Base-by-base conservation (phyloP, 2,113 vertebrate genomes). In the Todiramphus saurophagus region DNA sequence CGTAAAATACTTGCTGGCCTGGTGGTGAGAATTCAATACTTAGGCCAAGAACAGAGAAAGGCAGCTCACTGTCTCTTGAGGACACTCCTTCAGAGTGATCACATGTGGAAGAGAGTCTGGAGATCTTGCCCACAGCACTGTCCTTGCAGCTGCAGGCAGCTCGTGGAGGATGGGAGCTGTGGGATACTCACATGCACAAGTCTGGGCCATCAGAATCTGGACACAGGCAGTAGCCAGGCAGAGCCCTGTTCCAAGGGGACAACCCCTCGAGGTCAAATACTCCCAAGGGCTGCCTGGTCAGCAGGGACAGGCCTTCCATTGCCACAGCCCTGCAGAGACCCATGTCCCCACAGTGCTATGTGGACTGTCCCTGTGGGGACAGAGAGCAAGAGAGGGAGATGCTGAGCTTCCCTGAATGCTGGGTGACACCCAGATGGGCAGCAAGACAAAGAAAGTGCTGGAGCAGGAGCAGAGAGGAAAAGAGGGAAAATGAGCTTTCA, bases 261-360 rank as follows among this genome's bases (percentile, higher is more conserved):
- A 56, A 3, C 1, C 8, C 19, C 8, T 15, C 39, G 19, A 31
- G 30, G 14, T 0, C 0, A 0, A 48, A 30, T 13, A 20, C 27
- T 75, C 16, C 41, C 66, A 8, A 14, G 62, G n/a, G 50, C 69
- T 64, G n/a, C 76, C 79, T 66, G 63, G 20, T 3, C 58, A 66
- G 51, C 66, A 73, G 44, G 46, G 58, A 23, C 64, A 70, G 70
- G 21, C n/a, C 46, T 35, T 25, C 33, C 43, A 35, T 20, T 37
- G 56, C 74, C 2, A 3, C 43, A 48, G 39, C 8, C 25, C 67
- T 55, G 23, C 72, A 56, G 63, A 55, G 7, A 59, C 6, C 39
- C 50, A 11, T 0, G 3, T 18, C 20, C 37, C 59, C 0, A 0
- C 37, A 10, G 0, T 5, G 53, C 53, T n/a, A 23, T 30, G 19